These are phyloP conservation scores for Cerastis leucographa DNA, from an alignment of 2,888 invertebrate genomes.

Conservation along the genomic window DNA sequence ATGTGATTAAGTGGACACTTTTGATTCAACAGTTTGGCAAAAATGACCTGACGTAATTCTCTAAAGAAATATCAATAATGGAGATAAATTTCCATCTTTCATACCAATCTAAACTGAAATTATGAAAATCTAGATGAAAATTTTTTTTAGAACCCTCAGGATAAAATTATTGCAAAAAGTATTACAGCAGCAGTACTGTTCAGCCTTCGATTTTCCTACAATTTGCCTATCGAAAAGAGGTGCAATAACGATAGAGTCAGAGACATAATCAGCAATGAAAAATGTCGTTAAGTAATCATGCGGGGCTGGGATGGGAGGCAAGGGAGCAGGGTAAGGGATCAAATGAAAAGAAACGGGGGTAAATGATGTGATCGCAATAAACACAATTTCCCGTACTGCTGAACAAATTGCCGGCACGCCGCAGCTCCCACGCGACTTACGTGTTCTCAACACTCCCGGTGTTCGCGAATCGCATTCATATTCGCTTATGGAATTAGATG, in stretches of 20 bases:
- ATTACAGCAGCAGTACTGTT: neutral
- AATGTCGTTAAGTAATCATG: constrained; percentile 41
- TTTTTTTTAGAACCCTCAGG: neutral
- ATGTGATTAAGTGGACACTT: constrained; percentile 30
- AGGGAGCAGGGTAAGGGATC: constrained; percentile 64
- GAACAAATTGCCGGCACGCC: constrained; percentile 72
- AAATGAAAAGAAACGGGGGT: constrained; percentile 70
- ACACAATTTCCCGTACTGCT: constrained; percentile 76
- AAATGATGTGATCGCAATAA: constrained; percentile 78
- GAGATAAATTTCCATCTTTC: neutral
- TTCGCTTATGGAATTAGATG: constrained; percentile 25
- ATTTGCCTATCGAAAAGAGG: neutral
- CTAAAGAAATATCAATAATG: neutral
- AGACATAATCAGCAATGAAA: constrained; percentile 13
- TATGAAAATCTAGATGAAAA: neutral
- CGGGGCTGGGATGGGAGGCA: constrained; percentile 56
- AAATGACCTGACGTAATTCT: neutral
- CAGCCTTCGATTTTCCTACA: neutral
- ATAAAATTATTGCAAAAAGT: neutral
- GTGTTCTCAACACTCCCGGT: constrained; percentile 17
- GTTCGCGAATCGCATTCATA: constrained; percentile 36
- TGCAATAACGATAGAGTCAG: constrained; percentile 14
- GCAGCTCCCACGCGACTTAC: constrained; percentile 72
- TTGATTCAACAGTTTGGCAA: neutral
- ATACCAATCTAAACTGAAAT: neutral